Conservation (phyloP, 2,888 invertebrate genomes). For the Euclidia mi region DNA sequence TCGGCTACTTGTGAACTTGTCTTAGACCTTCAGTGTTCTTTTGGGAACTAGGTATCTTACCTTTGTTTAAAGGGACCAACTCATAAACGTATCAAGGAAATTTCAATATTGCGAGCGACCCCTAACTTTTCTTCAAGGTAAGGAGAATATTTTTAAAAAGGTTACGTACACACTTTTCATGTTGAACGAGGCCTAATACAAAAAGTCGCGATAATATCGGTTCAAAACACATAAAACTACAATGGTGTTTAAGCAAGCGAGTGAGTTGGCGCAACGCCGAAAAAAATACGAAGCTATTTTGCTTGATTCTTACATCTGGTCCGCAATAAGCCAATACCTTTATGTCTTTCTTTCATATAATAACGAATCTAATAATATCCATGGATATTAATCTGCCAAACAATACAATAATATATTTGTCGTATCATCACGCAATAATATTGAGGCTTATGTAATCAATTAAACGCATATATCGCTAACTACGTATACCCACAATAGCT, state of each 20-base stretch:
- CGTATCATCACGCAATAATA: slow-evolving; percentile 36
- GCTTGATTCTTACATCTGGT: slow-evolving; percentile 48
- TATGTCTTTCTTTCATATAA: slow-evolving; percentile 32
- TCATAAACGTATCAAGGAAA: slow-evolving; percentile 46
- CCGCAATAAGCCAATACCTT: slow-evolving; percentile 46
- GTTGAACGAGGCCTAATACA: slow-evolving; percentile 19
- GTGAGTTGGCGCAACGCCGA: slow-evolving; percentile 47
- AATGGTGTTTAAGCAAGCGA: slow-evolving; percentile 45
- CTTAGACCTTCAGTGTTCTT: slow-evolving; percentile 61
- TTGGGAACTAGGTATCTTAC: slow-evolving; percentile 49
- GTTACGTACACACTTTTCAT: slow-evolving; percentile 24
- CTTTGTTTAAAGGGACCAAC: slow-evolving; percentile 31
- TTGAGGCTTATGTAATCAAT: slow-evolving; percentile 47
- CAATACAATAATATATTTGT: slow-evolving; percentile 24
- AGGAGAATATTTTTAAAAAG: background rate
- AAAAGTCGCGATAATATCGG: slow-evolving; percentile 41
- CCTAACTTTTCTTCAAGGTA: slow-evolving; percentile 13
- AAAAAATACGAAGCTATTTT: slow-evolving; percentile 40
- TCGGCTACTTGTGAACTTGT: slow-evolving; percentile 73
- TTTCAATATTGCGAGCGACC: slow-evolving; percentile 24
- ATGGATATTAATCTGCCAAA: slow-evolving; percentile 13
- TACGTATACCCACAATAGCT: slow-evolving; percentile 27
- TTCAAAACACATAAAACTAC: slow-evolving; percentile 44
- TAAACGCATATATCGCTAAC: slow-evolving; percentile 44
- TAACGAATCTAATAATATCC: slow-evolving; percentile 13